A percentile compares a stretch with the other conserved stretches of the same genome.
These are phyloP conservation scores for Montipora sp. DNA, from an alignment of 64 coral and sea anemone species.

Conservation along the genomic window DNA sequence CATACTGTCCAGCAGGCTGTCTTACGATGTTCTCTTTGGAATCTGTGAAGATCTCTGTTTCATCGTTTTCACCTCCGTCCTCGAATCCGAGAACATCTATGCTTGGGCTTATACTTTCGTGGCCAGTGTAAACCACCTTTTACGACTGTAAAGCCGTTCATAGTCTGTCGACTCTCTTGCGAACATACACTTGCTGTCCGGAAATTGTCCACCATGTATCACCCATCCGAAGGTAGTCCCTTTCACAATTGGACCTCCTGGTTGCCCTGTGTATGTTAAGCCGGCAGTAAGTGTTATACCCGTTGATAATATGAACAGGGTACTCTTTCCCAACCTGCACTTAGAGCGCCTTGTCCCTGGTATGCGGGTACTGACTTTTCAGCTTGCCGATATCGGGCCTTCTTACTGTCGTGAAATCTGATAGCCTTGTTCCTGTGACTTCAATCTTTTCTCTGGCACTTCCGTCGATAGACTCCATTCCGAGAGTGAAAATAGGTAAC, in stretches of 20 bases:
- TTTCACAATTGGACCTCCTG: slow-evolving; percentile 43
- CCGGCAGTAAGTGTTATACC: slow-evolving; percentile 54
- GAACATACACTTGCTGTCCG: slow-evolving; percentile 51
- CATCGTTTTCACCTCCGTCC: slow-evolving; percentile 58
- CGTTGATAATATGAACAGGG: slow-evolving; percentile 53
- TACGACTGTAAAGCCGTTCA: background rate
- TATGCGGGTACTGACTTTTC: too few species aligned
- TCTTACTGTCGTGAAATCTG: slow-evolving; percentile 14
- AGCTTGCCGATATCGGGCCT: too few species aligned
- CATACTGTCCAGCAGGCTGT: slow-evolving; percentile 42
- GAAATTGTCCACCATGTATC: slow-evolving; percentile 49
- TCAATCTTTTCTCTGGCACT: slow-evolving; percentile 54
- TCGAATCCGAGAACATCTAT: slow-evolving; percentile 58
- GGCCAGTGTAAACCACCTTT: too few species aligned
- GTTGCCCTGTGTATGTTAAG: slow-evolving; percentile 58
- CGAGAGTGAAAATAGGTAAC: slow-evolving; percentile 47
- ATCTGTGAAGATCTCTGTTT: slow-evolving; percentile 40
- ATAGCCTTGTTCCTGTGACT: slow-evolving; percentile 59
- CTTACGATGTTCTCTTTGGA: slow-evolving; percentile 54
- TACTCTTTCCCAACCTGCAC: slow-evolving; percentile 50
- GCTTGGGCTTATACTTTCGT: slow-evolving; percentile 16
- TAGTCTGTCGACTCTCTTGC: slow-evolving; percentile 36
- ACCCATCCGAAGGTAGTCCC: slow-evolving; percentile 75
- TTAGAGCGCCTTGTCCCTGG: background rate
- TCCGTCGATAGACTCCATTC: slow-evolving; percentile 34